Base-by-base conservation (phyloP, 2,113 vertebrate species). In the Hippocampus comes region DNA sequence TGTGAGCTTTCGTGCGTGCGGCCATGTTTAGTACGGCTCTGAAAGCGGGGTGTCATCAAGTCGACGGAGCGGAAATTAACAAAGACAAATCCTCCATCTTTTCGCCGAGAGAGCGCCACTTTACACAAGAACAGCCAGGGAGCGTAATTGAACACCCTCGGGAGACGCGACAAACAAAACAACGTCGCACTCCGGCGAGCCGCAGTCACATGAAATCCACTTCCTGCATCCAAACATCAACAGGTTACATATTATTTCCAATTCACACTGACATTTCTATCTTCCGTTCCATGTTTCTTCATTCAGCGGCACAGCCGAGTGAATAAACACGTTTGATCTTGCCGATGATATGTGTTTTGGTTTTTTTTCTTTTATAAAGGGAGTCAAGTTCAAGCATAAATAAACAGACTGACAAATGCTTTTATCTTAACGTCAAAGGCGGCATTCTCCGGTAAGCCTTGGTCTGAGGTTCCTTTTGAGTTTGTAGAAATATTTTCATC, bases 21-120 rank as follows among this genome's bases (percentile, higher is more conserved):
- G 56, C 14, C 60, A 20, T 61, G 70, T 73, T 73, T 63, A 56
- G 41, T 15, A 21, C 61, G 46, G 10, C 27, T 23, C 46, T 67
- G 68, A 79, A 75, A 73, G 68, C 68, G 79, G 73, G 81, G 82
- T 76, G 81, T 66, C 63, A 67, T 69, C 23, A 69, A 86, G 71
- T 71, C 77, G 82, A 57, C 81, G 38, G 75, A 81, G 82, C 84
- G 85, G 85, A 89, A 89, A 91, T 85, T 68, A 88, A 86, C 78
- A 83, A 82, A 82, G 82, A 80, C 80, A 76, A 87, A 84, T 91
- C 87, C 86, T 90, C 87, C 77, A 78, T 88, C 84, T 78, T 85
- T 76, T 75, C 60, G 57, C 71, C 64, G 74, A 79, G 76, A 82
- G 85, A 86, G 80, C 74, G 74, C 49, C 70, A 61, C 56, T 79